Conservation (phyloP, 2,797 vertebrate genomes). For the Cryptoblepharus egeriae region DNA sequence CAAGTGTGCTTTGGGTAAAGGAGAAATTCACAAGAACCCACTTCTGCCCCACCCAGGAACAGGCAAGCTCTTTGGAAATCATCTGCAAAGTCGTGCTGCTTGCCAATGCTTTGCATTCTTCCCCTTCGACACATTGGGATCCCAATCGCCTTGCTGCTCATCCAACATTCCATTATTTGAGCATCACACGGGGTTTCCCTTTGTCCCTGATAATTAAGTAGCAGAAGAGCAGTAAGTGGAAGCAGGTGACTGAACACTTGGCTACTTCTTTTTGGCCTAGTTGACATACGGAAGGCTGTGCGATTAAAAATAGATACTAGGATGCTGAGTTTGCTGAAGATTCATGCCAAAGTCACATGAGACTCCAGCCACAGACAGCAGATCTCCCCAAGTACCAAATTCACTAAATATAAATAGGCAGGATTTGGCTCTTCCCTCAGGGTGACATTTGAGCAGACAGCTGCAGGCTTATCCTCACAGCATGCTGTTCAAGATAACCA, state of each 20-base stretch:
- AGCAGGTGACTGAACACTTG: conserved; percentile 35
- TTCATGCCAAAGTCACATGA: conserved; percentile 28
- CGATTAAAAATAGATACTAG: not conserved
- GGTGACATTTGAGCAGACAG: conserved; percentile 29
- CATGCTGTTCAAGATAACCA: not conserved
- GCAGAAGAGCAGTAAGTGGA: conserved; percentile 23
- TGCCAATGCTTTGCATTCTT: not conserved
- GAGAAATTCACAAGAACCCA: conserved; percentile 11
- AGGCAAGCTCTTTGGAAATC: conserved; percentile 11
- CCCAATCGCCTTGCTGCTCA: not conserved
- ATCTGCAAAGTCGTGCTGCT: not conserved
- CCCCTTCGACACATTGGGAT: not conserved
- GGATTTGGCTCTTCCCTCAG: conserved; percentile 19
- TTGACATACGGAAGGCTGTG: not conserved
- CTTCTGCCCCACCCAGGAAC: not conserved
- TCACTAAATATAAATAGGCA: conserved; percentile 37
- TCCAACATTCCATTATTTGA: conserved; percentile 22
- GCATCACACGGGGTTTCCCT: not conserved
- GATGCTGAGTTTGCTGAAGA: conserved; percentile 35
- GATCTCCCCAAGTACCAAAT: conserved; percentile 33
- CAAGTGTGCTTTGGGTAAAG: not conserved
- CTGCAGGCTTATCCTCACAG: conserved; percentile 6
- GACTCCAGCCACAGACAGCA: not conserved
- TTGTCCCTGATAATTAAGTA: conserved; percentile 6
- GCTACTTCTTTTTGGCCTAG: not conserved